These are phyloP conservation scores for Patella pellucida DNA, from an alignment of 2,888 invertebrate species.

Conservation along the genomic window DNA sequence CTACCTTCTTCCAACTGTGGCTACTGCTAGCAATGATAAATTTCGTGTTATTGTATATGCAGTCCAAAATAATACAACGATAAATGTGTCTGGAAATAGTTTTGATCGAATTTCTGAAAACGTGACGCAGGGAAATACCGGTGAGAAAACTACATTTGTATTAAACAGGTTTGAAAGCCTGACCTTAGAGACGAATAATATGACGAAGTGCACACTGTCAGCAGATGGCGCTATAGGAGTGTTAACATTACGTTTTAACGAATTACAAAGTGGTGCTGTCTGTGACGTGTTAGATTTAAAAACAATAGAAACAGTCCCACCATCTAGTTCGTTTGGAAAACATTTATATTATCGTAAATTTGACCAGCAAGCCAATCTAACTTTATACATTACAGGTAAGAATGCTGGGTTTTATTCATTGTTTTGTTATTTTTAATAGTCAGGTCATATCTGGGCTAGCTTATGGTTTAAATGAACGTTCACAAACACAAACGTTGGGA, in stretches of 20 bases:
- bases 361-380: constrained; percentile 3
- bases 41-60: neutral
- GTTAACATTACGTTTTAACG: neutral
- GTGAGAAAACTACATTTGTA: neutral
- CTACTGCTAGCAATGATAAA: neutral
- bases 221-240: neutral
- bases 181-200: neutral
- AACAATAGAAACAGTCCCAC: constrained; percentile 23
- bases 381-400: constrained; percentile 26
- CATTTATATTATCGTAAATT: constrained; percentile 22
- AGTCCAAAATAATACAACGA: neutral
- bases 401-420: neutral
- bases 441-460: too few species aligned
- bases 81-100: neutral
- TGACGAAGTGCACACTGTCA: neutral
- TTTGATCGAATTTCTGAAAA: neutral
- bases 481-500: too few species aligned
- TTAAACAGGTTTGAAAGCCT: neutral
- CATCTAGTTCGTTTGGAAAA: constrained; percentile 23
- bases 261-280: neutral
- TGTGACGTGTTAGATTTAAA: neutral
- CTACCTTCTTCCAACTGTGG: constrained; percentile 26
- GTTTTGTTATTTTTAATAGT: too few species aligned
- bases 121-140: neutral
- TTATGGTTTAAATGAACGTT: too few species aligned